A percentile compares a stretch with the other conserved stretches of the same genome.
Evolutionary conservation across 2,888 invertebrate genomes (phyloP).

Genomic region (Dione juno): DNA sequence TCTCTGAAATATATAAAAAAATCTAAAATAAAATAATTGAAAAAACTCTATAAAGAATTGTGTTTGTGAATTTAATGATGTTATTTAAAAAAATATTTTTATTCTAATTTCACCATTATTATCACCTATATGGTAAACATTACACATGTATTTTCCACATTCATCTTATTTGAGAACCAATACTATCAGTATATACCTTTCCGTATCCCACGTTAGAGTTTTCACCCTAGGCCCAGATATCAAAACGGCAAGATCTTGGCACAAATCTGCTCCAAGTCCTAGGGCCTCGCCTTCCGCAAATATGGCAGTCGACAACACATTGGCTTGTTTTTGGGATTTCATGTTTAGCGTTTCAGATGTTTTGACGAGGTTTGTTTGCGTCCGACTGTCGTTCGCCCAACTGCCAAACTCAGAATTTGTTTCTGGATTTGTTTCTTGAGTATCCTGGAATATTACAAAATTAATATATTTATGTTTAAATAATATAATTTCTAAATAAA

Average conservation of each 20-base stretch:
- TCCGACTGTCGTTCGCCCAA: conserved; percentile 77
- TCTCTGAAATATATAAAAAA: conserved; percentile 56
- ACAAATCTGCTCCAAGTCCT: conserved; percentile 86
- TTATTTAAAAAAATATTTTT: too few relatives aligned
- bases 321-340: conserved; percentile 76
- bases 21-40: too few relatives aligned
- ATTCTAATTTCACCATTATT: too few relatives aligned
- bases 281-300: conserved; percentile 85
- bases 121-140: too few relatives aligned
- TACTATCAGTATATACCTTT: conserved; percentile 56
- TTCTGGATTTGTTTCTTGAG: conserved; percentile 55
- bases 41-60: too few relatives aligned
- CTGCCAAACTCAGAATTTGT: conserved; percentile 67
- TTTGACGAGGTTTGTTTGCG: conserved; percentile 78
- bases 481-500: too few relatives aligned
- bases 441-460: conserved; percentile 54
- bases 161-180: too few relatives aligned
- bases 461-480: conserved; percentile 1
- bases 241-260: conserved; percentile 88
- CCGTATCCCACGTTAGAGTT: conserved; percentile 87
- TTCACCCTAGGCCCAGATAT: conserved; percentile 88
- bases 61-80: too few relatives aligned
- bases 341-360: conserved; percentile 73
- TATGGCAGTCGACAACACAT: conserved; percentile 82
- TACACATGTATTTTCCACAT: too few relatives aligned